These are phyloP conservation scores for Drosophila santomea DNA, from an alignment of 1,140 invertebrate species.

Conservation along the genomic window DNA sequence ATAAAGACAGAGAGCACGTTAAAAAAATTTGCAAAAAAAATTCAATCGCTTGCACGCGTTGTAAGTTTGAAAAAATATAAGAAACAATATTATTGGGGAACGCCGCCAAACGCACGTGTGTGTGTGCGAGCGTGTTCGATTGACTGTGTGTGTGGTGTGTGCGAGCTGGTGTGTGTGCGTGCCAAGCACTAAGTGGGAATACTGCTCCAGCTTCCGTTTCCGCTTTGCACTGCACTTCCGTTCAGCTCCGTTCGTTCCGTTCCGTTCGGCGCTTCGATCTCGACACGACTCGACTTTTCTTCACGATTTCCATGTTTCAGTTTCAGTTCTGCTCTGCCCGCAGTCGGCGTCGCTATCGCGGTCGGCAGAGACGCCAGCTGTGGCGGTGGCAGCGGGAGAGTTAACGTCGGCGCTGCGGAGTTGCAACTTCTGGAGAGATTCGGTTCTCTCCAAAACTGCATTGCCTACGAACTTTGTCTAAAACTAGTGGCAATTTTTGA, in stretches of 20 bases:
- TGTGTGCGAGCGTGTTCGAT: conserved; percentile 6
- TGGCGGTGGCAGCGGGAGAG: conserved; percentile 14
- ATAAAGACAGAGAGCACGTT: conserved; percentile 52
- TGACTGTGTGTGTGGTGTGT: conserved; percentile 10
- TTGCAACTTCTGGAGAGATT: conserved; percentile 26
- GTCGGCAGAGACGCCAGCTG: conserved; percentile 8
- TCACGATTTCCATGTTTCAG: conserved; percentile 2
- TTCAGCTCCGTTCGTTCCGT: conserved; percentile 38
- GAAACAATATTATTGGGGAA: conserved; percentile 9
- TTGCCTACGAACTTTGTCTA: not conserved
- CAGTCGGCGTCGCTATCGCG: not conserved
- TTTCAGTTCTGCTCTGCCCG: conserved; percentile 20
- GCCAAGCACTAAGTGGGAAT: conserved; percentile 54
- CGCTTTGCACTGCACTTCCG: conserved; percentile 77
- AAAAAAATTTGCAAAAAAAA: conserved; percentile 67
- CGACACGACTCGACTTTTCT: conserved; percentile 64
- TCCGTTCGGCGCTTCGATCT: conserved; percentile 70
- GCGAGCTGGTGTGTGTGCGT: conserved; percentile 19
- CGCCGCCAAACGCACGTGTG: conserved; percentile 17
- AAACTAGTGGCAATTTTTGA: not conserved
- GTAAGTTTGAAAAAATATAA: not conserved
- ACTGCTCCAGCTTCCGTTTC: conserved; percentile 70
- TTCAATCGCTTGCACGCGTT: conserved; percentile 22
- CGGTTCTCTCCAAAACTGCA: not conserved
- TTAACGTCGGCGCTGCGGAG: conserved; percentile 1